Evolutionary conservation across 2,888 invertebrate genomes (phyloP).

Genomic region (Nomada goodeniana): DNA sequence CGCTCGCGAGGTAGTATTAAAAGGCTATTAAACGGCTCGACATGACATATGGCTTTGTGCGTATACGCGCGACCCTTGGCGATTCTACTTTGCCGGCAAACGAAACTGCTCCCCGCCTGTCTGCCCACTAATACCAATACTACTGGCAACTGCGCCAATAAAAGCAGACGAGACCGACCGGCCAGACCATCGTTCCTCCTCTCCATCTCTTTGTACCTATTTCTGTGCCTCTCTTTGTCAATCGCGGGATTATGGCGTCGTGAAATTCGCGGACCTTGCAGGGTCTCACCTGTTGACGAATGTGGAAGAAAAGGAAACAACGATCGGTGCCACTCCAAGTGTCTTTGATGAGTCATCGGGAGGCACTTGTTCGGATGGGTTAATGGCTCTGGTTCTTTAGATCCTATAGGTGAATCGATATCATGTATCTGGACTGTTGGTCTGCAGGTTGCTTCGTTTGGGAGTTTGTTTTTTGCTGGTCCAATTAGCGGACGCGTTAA

Average conservation of each 20-base stretch:
- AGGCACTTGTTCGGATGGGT: constrained; percentile 9
- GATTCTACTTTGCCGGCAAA: constrained; percentile 59
- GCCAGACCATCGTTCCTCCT: not conserved
- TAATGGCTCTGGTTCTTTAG: constrained; percentile 15
- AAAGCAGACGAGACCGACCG: constrained; percentile 30
- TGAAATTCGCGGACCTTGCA: constrained; percentile 38
- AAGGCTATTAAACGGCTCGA: constrained; percentile 78
- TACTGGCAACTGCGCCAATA: constrained; percentile 45
- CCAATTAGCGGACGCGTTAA: constrained; percentile 12
- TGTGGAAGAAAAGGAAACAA: not conserved
- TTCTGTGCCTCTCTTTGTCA: too few relatives aligned
- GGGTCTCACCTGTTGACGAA: not conserved
- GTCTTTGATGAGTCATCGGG: constrained; percentile 14
- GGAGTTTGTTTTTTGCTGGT: constrained; percentile 1
- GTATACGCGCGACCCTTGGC: constrained; percentile 64
- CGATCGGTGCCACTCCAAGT: not conserved
- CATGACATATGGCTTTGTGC: constrained; percentile 77
- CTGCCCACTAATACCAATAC: constrained; percentile 17
- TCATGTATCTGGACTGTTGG: constrained; percentile 5
- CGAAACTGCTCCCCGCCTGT: constrained; percentile 45
- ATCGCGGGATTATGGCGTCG: not conserved
- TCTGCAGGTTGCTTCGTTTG: not conserved
- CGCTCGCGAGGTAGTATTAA: constrained; percentile 77
- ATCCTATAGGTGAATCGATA: constrained; percentile 11
- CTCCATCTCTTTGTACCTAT: not conserved